Evolutionary conservation across 2,888 invertebrate species (phyloP).

Genomic region (Mythimna impura): DNA sequence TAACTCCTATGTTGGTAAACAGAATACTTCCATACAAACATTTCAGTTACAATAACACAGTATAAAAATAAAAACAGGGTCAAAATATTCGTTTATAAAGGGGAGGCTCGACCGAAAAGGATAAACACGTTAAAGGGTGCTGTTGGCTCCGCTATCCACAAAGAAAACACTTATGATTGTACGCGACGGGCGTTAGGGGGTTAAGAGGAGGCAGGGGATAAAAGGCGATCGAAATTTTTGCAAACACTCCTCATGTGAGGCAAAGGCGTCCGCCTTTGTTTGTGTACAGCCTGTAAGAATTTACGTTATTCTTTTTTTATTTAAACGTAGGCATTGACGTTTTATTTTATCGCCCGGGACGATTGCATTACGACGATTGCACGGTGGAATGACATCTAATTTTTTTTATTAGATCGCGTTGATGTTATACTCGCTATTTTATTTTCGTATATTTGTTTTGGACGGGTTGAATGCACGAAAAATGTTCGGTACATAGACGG

Average conservation of each 20-base stretch:
- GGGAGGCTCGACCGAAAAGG: slow-evolving; percentile 84
- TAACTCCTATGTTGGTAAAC: slow-evolving; percentile 62
- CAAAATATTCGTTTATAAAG: slow-evolving; percentile 80
- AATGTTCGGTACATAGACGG: slow-evolving; percentile 39
- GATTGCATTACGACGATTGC: slow-evolving; percentile 67
- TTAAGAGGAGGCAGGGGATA: slow-evolving; percentile 70
- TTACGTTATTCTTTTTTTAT: slow-evolving; percentile 68
- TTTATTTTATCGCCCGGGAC: slow-evolving; percentile 64
- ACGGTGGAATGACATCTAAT: slow-evolving; percentile 64
- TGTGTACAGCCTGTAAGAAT: slow-evolving; percentile 67
- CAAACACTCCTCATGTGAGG: slow-evolving; percentile 73
- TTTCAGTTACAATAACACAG: slow-evolving; percentile 67
- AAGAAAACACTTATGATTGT: slow-evolving; percentile 88
- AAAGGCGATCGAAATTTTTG: slow-evolving; percentile 85
- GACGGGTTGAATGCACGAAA: slow-evolving; percentile 60
- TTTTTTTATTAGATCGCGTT: slow-evolving; percentile 65
- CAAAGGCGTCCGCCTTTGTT: slow-evolving; percentile 66
- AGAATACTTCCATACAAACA: slow-evolving; percentile 63
- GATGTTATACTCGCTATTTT: slow-evolving; percentile 52
- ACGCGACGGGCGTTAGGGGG: slow-evolving; percentile 72
- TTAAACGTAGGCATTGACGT: slow-evolving; percentile 66
- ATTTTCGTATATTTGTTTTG: slow-evolving; percentile 57
- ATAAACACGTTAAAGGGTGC: slow-evolving; percentile 89
- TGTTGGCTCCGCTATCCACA: slow-evolving; percentile 84
- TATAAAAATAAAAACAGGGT: slow-evolving; percentile 75